Base-by-base conservation (phyloP, 2,888 invertebrate species). In the Melanotus villosus region DNA sequence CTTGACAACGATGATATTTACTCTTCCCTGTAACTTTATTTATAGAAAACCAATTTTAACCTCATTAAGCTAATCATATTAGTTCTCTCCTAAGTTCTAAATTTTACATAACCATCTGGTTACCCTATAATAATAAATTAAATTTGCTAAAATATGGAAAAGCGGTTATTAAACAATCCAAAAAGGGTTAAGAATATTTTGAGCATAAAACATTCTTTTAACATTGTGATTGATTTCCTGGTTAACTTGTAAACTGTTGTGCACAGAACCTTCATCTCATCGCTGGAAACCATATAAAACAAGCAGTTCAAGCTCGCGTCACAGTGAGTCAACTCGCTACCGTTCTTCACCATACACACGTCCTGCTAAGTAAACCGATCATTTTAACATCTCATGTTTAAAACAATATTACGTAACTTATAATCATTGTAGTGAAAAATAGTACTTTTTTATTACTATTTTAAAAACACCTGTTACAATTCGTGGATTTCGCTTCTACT, bases 211-310 rank as follows among this genome's bases (percentile, higher is more conserved):
- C 52, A 52, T 50, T 18, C 47, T 54, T 23, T 45, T 62, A 68
- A 62, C 56, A 34, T 62, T 32, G n/a, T 64, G 36, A 47, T 26
- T 32, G 16, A 52, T 47, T 23, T 26, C 18, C 16, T 52, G 19
- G 56, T 65, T 65, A 65, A 65, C 50, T 38, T 65, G 34, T 68
- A 74, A 74, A 75, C 54, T 67, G 67, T 75, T 74, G 72, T 73
- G 84, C 83, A 83, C 86, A 86, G 87, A 87, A 82, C 86, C 87
- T 75, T 84, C 87, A 78, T 83, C 85, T 75, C 87, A 87, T 83
- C 87, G 87, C 80, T 88, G 88, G 88, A 89, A 88, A 84, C 84
- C 86, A 67, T 87, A 88, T 86, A 88, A 88, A 85, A 76, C 81
- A 71, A 85, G 87, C 76, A 83, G 86, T 73, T 84, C 86, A 77